Base-by-base conservation (phyloP, 2,797 vertebrate genomes). In the Spondyliosoma cantharus region DNA sequence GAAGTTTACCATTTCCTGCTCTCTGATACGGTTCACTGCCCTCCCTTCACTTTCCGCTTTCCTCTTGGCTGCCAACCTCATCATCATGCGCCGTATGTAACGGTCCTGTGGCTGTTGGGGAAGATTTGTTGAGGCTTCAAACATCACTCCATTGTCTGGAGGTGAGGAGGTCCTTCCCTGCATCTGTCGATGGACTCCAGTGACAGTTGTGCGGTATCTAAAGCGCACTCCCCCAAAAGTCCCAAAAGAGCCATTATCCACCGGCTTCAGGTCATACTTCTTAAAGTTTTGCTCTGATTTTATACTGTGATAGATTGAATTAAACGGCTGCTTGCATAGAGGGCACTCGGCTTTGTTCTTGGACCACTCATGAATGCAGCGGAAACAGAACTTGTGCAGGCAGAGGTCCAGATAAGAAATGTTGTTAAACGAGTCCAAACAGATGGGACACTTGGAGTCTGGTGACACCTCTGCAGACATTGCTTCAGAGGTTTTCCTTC, bases 321-420 rank as follows among this genome's bases (percentile, higher is more conserved):
- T 93, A 86, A 98, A 98, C 0, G 97, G 96, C 60, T 99, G 97
- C 83, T 99, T 99, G 93, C 98, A 99, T 0, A 99, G 93, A 0
- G 97, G 97, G 66, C 98, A 99, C 80, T 99, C 97, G 0, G 97
- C 96, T 94, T 99, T 99, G 95, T 98, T 99, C 90, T 97, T 98
- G 46, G 97, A 97, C 98, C 97, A 99, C 80, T 99, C 97, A 2
- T 96, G 96, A 78, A 99, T 97, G 87, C 97, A 99, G 20, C 95
- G 95, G 88, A 99, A 99, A 80, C 98, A 99, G 89, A 99, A 99
- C 72, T 96, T 97, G 69, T 99, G 97, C 64, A 97, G 92, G 87
- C 97, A 99, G 52, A 94, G 90, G 84, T 98, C 96, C 29, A 98
- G 93, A 67, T 97, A 97, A 0, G 97, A 96, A 53, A 98, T 94